These are phyloP conservation scores for Nothoprocta perdicaria DNA, from an alignment of 2,113 vertebrate genomes.

Conservation along the genomic window DNA sequence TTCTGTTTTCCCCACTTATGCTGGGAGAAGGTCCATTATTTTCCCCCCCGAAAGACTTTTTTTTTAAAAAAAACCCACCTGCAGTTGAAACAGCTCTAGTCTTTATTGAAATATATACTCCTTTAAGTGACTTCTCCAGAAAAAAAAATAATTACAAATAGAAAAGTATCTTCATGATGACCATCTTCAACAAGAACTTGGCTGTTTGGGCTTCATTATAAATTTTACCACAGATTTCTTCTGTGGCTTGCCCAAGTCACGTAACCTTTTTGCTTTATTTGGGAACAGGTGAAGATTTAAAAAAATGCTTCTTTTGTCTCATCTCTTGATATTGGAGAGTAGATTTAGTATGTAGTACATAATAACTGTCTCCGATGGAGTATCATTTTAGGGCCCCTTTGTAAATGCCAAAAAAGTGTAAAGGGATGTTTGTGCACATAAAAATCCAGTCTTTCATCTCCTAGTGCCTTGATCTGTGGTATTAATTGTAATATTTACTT, in stretches of 20 bases:
- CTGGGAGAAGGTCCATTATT: neutral
- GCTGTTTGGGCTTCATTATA: neutral
- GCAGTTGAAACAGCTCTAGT: conserved; percentile 29
- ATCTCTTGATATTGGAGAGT: neutral
- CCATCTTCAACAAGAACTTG: neutral
- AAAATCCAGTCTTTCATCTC: conserved; percentile 35
- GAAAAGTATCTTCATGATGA: neutral
- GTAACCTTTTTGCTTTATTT: neutral
- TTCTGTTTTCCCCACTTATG: neutral
- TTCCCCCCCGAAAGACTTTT: neutral
- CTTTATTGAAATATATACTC: neutral
- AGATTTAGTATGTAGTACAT: neutral
- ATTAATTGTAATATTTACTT: conserved; percentile 14
- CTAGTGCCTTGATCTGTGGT: neutral
- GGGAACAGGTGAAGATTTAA: neutral
- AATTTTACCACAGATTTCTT: neutral
- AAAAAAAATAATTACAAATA: neutral
- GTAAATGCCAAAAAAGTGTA: neutral
- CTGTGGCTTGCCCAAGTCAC: neutral
- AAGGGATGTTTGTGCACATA: neutral
- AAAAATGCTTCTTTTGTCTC: neutral
- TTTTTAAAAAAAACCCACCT: neutral
- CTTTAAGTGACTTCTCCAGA: neutral
- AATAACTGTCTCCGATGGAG: neutral
- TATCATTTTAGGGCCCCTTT: neutral